Evolutionary conservation across 2,888 invertebrate genomes (phyloP).

Genomic region (Glaucopsyche alexis): DNA sequence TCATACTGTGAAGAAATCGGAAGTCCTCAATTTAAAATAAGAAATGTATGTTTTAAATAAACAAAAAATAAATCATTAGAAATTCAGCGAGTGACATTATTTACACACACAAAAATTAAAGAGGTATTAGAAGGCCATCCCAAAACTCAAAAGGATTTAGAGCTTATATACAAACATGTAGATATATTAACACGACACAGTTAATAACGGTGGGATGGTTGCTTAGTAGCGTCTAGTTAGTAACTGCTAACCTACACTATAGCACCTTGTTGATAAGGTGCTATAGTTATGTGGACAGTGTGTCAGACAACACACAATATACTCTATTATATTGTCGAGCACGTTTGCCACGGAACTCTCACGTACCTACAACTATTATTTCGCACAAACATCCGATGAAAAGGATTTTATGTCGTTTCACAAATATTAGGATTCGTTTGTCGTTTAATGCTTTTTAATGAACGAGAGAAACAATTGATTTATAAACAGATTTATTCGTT

Average conservation of each 20-base stretch:
- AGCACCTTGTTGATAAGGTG: neutral
- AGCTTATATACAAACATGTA: no score
- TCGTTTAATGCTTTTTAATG: slow-evolving; percentile 1
- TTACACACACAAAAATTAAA: neutral
- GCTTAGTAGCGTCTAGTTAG: neutral
- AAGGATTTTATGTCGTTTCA: slow-evolving; percentile 4
- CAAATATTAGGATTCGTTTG: slow-evolving; percentile 4
- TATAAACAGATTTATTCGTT: neutral
- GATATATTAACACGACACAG: no score
- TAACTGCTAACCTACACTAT: neutral
- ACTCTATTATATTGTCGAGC: slow-evolving; percentile 14
- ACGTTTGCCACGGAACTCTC: slow-evolving; percentile 14
- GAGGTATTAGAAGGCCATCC: neutral
- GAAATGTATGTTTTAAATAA: neutral
- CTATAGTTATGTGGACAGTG: slow-evolving; percentile 6
- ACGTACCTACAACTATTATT: slow-evolving; percentile 12
- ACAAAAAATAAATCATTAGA: neutral
- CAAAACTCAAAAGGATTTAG: no score
- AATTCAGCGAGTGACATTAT: neutral
- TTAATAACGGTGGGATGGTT: no score
- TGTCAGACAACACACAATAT: slow-evolving; percentile 14
- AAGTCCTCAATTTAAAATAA: neutral
- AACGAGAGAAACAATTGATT: neutral
- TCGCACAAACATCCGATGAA: slow-evolving; percentile 7
- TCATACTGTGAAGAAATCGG: neutral